Conservation (phyloP, 1,140 invertebrate genomes). For the Dreissena polymorpha region DNA sequence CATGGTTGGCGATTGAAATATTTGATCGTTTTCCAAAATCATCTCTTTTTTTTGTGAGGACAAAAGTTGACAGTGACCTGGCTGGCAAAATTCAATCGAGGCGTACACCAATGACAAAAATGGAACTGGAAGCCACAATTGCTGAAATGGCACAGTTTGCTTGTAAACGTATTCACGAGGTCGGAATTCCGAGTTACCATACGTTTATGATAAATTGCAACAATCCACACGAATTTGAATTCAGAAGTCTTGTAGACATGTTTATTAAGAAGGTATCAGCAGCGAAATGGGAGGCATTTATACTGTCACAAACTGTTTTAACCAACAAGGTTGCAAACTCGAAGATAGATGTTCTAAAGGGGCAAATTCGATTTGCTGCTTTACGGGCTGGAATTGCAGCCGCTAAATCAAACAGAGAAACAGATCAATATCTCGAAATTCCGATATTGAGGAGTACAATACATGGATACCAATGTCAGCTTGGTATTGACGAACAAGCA, state of each 20-base stretch:
- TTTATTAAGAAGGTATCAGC: neutral
- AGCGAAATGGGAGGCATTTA: neutral
- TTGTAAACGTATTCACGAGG: neutral
- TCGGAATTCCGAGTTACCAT: no score
- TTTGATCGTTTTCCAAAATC: neutral
- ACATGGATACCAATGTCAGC: neutral
- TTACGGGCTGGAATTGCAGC: neutral
- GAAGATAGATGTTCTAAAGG: neutral
- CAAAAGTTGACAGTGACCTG: neutral
- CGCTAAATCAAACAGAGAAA: neutral
- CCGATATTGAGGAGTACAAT: neutral
- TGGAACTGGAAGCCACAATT: neutral
- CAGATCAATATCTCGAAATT: neutral
- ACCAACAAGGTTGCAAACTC: neutral
- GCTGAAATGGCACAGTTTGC: no score
- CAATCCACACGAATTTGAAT: neutral
- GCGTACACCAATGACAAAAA: neutral
- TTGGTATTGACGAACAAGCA: neutral
- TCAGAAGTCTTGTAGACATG: neutral
- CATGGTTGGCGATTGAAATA: conserved; percentile 1
- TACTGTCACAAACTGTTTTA: neutral
- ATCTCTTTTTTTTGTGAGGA: neutral
- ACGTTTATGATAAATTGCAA: neutral
- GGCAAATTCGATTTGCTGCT: neutral
- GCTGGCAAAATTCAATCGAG: neutral